A percentile compares a stretch with the other conserved stretches of the same genome.
These are phyloP conservation scores for Eospalax fontanierii DNA, from an alignment of 2,797 vertebrate species.

Conservation along the genomic window DNA sequence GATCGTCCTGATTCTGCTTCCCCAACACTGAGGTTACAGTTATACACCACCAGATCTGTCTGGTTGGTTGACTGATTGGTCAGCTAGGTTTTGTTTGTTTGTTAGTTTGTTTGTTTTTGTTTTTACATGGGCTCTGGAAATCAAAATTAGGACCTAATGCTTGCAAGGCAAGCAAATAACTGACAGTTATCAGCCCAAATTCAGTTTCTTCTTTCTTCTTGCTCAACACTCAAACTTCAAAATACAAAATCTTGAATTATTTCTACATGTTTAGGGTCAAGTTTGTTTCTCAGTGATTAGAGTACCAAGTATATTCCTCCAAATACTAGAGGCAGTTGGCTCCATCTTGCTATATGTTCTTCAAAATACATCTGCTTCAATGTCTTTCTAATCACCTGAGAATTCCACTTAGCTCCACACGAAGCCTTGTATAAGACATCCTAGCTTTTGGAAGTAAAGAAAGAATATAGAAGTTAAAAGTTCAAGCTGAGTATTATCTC, in stretches of 20 bases:
- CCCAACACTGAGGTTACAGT: neutral
- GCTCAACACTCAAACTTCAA: slow-evolving; percentile 18
- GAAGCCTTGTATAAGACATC: neutral
- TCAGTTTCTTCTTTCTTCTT: neutral
- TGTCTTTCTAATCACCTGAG: neutral
- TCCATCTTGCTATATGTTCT: neutral
- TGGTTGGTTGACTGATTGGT: neutral
- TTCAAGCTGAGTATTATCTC: neutral
- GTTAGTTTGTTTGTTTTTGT: neutral
- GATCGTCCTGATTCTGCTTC: neutral
- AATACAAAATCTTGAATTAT: neutral
- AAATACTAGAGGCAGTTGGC: neutral
- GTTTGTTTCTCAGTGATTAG: neutral
- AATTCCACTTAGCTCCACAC: neutral
- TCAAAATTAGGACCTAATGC: neutral
- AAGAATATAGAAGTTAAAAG: neutral
- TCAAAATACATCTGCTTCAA: neutral
- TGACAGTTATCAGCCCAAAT: neutral
- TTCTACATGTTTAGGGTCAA: neutral
- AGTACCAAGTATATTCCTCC: neutral
- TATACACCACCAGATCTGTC: neutral
- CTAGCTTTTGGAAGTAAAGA: no score
- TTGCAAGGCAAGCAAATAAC: neutral
- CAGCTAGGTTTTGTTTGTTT: neutral
- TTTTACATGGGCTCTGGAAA: neutral